Conservation (phyloP, 23 tunicate genomes). For the Ascidia mentula region DNA sequence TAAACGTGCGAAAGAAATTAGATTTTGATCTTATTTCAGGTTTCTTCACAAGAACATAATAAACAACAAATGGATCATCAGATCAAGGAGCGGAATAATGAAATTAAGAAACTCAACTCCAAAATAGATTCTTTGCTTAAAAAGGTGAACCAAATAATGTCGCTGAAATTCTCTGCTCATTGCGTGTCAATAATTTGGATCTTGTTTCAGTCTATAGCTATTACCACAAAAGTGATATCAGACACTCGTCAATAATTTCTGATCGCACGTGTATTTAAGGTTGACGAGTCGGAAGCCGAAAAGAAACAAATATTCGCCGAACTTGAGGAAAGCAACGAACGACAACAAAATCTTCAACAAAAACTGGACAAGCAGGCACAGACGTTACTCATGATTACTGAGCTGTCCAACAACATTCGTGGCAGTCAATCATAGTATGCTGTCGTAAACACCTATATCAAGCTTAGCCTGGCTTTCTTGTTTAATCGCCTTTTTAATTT, state of each 20-base stretch:
- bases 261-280: too few relatives aligned
- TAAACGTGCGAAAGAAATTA: too few relatives aligned
- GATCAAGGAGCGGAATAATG: constrained; percentile 38
- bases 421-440: constrained; percentile 14
- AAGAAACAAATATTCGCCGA: background rate
- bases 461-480: background rate
- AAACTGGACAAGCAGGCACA: constrained; percentile 61
- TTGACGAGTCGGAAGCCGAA: background rate
- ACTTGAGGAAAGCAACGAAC: constrained; percentile 28
- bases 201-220: too few relatives aligned
- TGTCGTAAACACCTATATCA: background rate
- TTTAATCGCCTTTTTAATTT: background rate
- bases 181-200: too few relatives aligned
- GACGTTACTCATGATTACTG: constrained; percentile 65
- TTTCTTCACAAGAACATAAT: constrained; percentile 37
- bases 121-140: constrained; percentile 21
- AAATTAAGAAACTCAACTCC: constrained; percentile 44
- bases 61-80: constrained; percentile 54
- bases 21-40: background rate
- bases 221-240: too few relatives aligned
- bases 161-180: too few relatives aligned
- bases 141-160: constrained; percentile 4
- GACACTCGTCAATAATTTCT: too few relatives aligned
- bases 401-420: constrained; percentile 49
- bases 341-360: constrained; percentile 6